Conservation (phyloP, 2,888 invertebrate genomes). For the Volucella zonaria region DNA sequence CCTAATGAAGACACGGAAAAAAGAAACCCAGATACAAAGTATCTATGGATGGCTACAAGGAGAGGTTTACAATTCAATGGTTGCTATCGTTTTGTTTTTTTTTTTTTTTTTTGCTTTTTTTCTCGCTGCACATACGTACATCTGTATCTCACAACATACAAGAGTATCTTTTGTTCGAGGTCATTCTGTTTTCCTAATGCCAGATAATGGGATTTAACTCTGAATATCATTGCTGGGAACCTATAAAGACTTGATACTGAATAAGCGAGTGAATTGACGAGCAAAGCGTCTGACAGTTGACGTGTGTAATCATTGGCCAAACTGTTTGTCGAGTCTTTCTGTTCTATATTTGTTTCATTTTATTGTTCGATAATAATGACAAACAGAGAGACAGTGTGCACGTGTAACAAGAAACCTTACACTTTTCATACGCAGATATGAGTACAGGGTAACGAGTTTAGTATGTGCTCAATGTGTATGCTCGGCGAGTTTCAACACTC, state of each 20-base stretch:
- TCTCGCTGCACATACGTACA: background rate
- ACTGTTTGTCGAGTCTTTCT: slow-evolving; percentile 36
- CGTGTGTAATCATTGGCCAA: slow-evolving; percentile 65
- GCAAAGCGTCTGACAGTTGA: slow-evolving; percentile 59
- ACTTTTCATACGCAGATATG: slow-evolving; percentile 16
- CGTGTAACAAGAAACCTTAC: slow-evolving; percentile 36
- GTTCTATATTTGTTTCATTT: background rate
- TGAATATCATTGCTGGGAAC: slow-evolving; percentile 31
- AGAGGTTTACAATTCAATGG: slow-evolving; percentile 41
- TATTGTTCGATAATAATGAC: slow-evolving; percentile 3
- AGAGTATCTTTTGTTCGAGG: slow-evolving; percentile 56
- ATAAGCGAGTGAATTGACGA: background rate
- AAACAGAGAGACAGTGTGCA: slow-evolving; percentile 1
- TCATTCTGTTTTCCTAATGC: slow-evolving; percentile 66
- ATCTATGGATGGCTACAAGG: background rate
- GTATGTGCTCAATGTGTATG: background rate
- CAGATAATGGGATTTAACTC: slow-evolving; percentile 60
- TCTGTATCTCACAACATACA: too few relatives aligned
- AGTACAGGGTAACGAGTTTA: too few relatives aligned
- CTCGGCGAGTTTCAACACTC: background rate
- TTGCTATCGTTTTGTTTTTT: slow-evolving; percentile 25
- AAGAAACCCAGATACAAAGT: background rate
- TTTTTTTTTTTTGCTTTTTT: slow-evolving; percentile 16
- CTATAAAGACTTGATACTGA: background rate
- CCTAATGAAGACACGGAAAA: slow-evolving; percentile 63